Conservation (phyloP, 2,797 vertebrate species). For the Centroberyx gerrardi region DNA sequence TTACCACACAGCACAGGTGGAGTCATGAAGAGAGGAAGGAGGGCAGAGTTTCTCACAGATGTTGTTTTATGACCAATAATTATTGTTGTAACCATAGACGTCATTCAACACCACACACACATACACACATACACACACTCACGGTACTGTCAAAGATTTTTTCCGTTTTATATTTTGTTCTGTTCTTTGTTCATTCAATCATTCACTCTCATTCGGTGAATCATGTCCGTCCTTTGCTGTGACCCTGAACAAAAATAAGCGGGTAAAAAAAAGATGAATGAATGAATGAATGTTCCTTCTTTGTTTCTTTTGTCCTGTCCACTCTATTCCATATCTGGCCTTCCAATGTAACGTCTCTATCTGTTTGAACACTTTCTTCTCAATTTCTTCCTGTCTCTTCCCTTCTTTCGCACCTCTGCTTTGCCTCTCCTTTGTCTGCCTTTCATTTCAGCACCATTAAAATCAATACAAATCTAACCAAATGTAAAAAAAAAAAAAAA, state of each 20-base stretch:
- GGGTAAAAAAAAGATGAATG: conserved; percentile 6
- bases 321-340: not conserved
- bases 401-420: not conserved
- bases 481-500: conserved; percentile 62
- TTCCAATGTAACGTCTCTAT: not conserved
- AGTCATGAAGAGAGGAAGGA: conserved; percentile 39
- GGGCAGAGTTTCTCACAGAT: conserved; percentile 63
- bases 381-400: conserved; percentile 5
- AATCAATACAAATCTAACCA: conserved; percentile 76
- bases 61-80: conserved; percentile 72
- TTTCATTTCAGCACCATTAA: conserved; percentile 65
- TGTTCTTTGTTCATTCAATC: conserved; percentile 28
- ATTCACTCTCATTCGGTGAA: conserved; percentile 36
- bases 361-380: not conserved
- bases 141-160: conserved; percentile 35
- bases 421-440: conserved; percentile 1
- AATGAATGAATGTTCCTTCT: conserved; percentile 20
- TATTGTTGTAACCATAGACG: conserved; percentile 74
- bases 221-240: conserved; percentile 36
- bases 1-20: conserved; percentile 56
- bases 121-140: conserved; percentile 58
- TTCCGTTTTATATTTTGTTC: conserved; percentile 37
- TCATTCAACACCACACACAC: conserved; percentile 51
- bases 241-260: conserved; percentile 27
- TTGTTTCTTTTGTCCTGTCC: not conserved